Percentiles rank a stretch among this genome's conserved stretches.
phyloP scores from a whole-genome alignment of 2,113 vertebrate species.

The Sturnus vulgaris region DNA sequence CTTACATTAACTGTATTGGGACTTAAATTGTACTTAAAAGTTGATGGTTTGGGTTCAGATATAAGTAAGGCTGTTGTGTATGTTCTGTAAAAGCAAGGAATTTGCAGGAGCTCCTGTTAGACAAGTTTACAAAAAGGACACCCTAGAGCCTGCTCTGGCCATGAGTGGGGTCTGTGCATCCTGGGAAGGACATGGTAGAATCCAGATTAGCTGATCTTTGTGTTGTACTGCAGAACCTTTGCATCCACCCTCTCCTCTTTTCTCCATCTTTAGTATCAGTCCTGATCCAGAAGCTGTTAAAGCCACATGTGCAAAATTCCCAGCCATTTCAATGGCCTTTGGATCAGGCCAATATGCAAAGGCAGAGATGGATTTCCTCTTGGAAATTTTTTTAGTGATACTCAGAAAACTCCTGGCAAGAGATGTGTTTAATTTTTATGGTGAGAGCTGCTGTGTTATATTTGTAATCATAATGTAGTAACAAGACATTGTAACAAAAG shows the following conservation, averaged over 20 bases:
- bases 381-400: not conserved
- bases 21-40: not conserved
- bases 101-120: not conserved
- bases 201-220: not conserved
- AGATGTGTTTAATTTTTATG: not conserved
- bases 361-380: not conserved
- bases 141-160: not conserved
- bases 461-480: not conserved
- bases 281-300: not conserved
- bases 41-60: not conserved
- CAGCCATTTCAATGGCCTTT: not conserved
- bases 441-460: not conserved
- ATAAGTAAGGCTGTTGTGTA: not conserved
- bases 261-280: not conserved
- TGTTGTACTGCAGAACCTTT: not conserved
- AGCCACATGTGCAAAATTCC: not conserved
- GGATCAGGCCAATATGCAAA: not conserved
- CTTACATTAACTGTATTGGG: not conserved
- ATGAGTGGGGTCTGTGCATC: not conserved
- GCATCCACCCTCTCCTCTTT: not conserved
- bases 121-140: not conserved
- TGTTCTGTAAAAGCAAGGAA: not conserved
- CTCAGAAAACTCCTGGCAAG: not conserved
- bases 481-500: not conserved
- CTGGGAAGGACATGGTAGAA: not conserved